Evolutionary conservation across 2,113 vertebrate species (phyloP), one percentile per base, ranked within the genome.

Genomic region (Dasyprocta punctata): DNA sequence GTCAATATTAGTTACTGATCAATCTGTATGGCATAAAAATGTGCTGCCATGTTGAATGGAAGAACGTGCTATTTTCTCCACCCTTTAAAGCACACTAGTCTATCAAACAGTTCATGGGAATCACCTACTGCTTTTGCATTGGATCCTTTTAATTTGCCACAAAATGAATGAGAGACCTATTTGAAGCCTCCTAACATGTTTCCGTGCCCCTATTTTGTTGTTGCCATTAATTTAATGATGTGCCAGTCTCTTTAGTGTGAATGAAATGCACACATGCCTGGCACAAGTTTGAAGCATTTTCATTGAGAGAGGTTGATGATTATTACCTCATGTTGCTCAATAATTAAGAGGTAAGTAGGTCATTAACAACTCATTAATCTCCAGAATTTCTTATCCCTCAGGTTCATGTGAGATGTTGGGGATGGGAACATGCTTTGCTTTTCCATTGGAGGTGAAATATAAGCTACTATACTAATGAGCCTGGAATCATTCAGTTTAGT

Each of bases 281-380:
- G 54, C n/a, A 82, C 65, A 69, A 38, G 52, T 75, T 90, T 78
- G n/a, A 92, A 96, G 60, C 41, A n/a, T 95, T 77, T 97, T 96
- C 60, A 83, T 67, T 71, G 38, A 82, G 82, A 94, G n/a, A 87
- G n/a, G 44, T 44, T 90, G 90, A 67, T 90, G 84, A 95, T 95
- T 93, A 93, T 95, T 86, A 98, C 71, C 85, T 87, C 30, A 56
- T 60, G 84, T 81, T 97, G 65, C 94, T 92, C 81, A 93, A 81
- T 95, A 97, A 95, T 97, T 95, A 95, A 97, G 87, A 95, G 85
- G 85, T 85, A 96, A 92, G 44, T 78, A 94, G 92, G 63, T 94
- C 96, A 97, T 97, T 96, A 97, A 96, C 90, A 98, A 92, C 95
- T 96, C 97, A 93, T 86, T 92, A 82, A 97, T 94, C 96, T 97